These are phyloP conservation scores for Ammospiza nelsoni DNA, from an alignment of 2,113 vertebrate species.

Conservation along the genomic window DNA sequence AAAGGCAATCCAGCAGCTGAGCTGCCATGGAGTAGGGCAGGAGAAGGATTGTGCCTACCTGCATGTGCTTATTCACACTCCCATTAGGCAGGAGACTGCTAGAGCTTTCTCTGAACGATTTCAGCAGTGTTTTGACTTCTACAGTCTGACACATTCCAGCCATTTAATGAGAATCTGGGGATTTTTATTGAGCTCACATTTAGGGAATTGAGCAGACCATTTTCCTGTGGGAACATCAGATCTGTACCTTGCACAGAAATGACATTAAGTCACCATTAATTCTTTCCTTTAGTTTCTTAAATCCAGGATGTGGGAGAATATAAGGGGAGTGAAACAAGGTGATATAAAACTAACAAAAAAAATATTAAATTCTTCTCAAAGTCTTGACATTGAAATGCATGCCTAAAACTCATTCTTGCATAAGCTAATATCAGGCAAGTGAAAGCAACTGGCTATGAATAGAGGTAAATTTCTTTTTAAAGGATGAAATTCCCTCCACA, in stretches of 20 bases:
- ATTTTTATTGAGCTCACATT: constrained; percentile 5
- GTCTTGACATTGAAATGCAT: constrained; percentile 11
- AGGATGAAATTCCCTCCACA: not conserved
- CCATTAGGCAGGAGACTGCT: not conserved
- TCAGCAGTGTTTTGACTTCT: constrained; percentile 45
- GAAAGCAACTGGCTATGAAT: constrained; percentile 15
- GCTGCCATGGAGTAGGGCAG: not conserved
- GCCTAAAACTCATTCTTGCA: constrained; percentile 42
- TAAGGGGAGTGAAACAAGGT: not conserved
- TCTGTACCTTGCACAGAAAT: not conserved
- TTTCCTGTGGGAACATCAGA: constrained; percentile 21
- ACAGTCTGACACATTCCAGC: constrained; percentile 46
- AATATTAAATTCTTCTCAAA: constrained; percentile 12
- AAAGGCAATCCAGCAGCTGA: not conserved
- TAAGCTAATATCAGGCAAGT: constrained; percentile 41
- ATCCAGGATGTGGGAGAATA: not conserved
- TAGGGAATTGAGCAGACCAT: not conserved
- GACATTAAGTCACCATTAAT: not conserved
- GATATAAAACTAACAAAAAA: constrained; percentile 3
- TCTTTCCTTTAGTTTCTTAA: constrained; percentile 23
- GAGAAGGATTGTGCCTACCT: not conserved
- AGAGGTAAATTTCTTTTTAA: constrained; percentile 15
- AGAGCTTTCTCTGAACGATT: not conserved
- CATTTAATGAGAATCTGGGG: constrained; percentile 48
- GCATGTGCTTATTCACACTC: not conserved